phyloP scores from a whole-genome alignment of 2,113 vertebrate species.

The Gallinago media region DNA sequence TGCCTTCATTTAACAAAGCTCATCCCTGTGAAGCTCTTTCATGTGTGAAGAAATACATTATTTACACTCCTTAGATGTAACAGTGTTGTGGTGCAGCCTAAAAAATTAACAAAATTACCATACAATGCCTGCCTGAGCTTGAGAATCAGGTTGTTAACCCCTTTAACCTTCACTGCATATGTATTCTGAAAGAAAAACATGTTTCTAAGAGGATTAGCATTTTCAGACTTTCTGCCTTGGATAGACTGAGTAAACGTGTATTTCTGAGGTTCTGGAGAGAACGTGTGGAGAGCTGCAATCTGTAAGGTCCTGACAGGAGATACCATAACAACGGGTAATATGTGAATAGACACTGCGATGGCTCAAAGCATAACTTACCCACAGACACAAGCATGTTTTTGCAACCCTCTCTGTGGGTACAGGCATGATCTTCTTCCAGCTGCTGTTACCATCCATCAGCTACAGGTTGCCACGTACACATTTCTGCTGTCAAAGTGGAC shows the following conservation, averaged over 20 bases:
- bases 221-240: conserved; percentile 4
- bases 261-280: neutral
- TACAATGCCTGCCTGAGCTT: conserved; percentile 24
- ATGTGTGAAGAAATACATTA: conserved; percentile 71
- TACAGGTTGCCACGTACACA: neutral
- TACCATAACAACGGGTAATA: neutral
- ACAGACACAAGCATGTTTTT: neutral
- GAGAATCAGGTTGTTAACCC: conserved; percentile 57
- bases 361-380: neutral
- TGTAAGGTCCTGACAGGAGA: neutral
- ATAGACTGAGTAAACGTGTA: neutral
- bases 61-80: conserved; percentile 43
- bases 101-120: conserved; percentile 62
- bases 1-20: conserved; percentile 35
- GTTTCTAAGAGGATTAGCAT: conserved; percentile 36
- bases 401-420: neutral
- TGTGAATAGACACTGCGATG: neutral
- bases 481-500: neutral
- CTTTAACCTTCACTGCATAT: conserved; percentile 20
- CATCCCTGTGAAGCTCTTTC: conserved; percentile 26
- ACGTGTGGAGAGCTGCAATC: neutral
- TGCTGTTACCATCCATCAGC: neutral
- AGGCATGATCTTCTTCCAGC: neutral
- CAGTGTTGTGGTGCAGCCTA: conserved; percentile 40
- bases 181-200: conserved; percentile 26